Evolutionary conservation across 2,888 invertebrate species (phyloP).

Genomic region (Andrena hattorfiana): DNA sequence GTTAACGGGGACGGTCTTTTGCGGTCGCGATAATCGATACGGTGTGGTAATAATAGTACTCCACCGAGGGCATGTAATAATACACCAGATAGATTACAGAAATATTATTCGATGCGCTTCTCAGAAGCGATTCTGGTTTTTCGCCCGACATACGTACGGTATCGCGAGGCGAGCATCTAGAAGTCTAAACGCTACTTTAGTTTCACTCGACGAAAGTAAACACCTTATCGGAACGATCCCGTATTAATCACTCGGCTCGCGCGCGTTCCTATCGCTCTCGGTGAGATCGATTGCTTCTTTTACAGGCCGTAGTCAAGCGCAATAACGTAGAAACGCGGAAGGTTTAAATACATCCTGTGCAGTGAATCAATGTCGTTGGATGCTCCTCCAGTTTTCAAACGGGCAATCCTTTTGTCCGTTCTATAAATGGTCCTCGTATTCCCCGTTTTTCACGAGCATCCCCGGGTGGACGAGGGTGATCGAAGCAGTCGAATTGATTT

Average conservation of each 20-base stretch:
- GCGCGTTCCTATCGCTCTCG: too few relatives aligned
- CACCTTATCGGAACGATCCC: not conserved
- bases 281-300: too few relatives aligned
- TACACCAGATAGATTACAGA: conserved; percentile 7
- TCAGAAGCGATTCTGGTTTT: not conserved
- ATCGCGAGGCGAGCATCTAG: not conserved
- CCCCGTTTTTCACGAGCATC: not conserved
- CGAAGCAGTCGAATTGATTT: conserved; percentile 12
- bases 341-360: conserved; percentile 11
- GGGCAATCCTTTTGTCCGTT: conserved; percentile 6
- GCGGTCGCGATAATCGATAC: conserved; percentile 50
- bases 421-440: conserved; percentile 12
- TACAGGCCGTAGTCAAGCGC: not conserved
- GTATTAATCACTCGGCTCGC: not conserved
- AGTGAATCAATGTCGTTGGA: conserved; percentile 20
- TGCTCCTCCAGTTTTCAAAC: conserved; percentile 13
- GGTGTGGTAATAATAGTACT: conserved; percentile 59
- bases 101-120: conserved; percentile 1
- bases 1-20: conserved; percentile 55
- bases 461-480: not conserved
- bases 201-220: not conserved
- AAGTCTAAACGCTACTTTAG: not conserved
- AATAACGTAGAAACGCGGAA: not conserved
- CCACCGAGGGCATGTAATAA: conserved; percentile 18
- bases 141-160: not conserved